Base-by-base conservation (phyloP, 2,888 invertebrate genomes). In the Hemithea aestivaria region DNA sequence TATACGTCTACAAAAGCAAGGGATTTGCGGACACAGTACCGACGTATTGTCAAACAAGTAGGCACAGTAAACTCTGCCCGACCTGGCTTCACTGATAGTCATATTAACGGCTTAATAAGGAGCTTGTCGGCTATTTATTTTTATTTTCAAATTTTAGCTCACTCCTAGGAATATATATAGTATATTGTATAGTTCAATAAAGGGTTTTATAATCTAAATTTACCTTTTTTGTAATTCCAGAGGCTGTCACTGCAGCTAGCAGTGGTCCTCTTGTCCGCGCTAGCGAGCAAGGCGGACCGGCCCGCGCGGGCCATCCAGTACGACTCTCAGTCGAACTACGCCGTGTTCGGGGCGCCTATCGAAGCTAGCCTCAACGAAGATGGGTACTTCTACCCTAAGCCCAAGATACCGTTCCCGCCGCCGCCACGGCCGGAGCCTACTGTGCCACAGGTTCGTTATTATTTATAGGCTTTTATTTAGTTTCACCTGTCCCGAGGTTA, bases 321-420 rank as follows among this genome's bases (percentile, higher is more conserved):
- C 49, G 66, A 65, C 53, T 62, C 79, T 2, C 73, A 58, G 46
- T 76, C 75, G 44, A 87, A 84, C 63, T 84, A 85, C 57, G 84
- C 77, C 1, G 74, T 85, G 2, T 40, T 80, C 7, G 84, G 85
- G 2, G 56, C 64, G 0, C 80, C 80, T 0, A 83, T 85, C 51
- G 66, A 66, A 11, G 76, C 81, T 0, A 66, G 69, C 25, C 58
- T 84, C 0, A 59, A 87, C 36, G 85, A 87, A 47, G 87, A 87
- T 58, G 87, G 87, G 2, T 87, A 87, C 58, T 84, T 83, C 62
- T 87, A 85, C 58, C 82, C 83, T 7, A 79, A 83, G 41, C 82
- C 82, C 10, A 74, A 72, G 51, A 63, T 77, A 7, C 85, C 81
- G 0, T 84, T 84, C 59, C 83, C 84, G 6, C 77, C 78, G 3